phyloP scores from a whole-genome alignment of 2,888 invertebrate species.

The Oconnorella tubifera region DNA sequence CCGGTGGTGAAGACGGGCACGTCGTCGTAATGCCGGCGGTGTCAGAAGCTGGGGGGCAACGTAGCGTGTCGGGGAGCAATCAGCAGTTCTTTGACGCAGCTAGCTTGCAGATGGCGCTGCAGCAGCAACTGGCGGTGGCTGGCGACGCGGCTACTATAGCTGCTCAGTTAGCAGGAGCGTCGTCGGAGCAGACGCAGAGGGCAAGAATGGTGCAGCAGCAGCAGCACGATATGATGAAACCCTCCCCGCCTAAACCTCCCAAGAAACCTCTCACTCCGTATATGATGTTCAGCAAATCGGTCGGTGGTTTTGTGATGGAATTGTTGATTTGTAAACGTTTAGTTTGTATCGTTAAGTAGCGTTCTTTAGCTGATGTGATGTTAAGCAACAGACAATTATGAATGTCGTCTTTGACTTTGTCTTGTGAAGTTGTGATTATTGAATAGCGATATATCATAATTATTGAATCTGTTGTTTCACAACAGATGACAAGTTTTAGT shows the following conservation, averaged over 20 bases:
- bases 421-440: too few species aligned
- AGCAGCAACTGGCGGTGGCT: neutral
- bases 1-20: conserved; percentile 20
- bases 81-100: conserved; percentile 3
- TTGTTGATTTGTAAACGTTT: too few species aligned
- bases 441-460: too few species aligned
- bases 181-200: conserved; percentile 7
- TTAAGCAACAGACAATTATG: too few species aligned
- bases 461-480: too few species aligned
- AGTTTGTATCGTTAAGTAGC: too few species aligned
- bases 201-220: neutral
- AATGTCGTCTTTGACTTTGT: too few species aligned
- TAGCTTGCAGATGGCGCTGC: neutral
- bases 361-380: too few species aligned
- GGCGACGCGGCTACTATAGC: conserved; percentile 1
- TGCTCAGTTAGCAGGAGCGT: conserved; percentile 6
- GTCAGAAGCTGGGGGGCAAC: neutral
- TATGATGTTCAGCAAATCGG: conserved; percentile 37
- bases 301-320: too few species aligned
- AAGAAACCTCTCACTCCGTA: conserved; percentile 37
- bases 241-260: conserved; percentile 29
- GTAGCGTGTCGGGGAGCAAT: neutral
- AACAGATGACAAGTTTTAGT: too few species aligned
- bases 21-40: conserved; percentile 15
- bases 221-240: conserved; percentile 3